Evolutionary conservation across 2,888 invertebrate species (phyloP).

Genomic region (Octonoba sinensis): DNA sequence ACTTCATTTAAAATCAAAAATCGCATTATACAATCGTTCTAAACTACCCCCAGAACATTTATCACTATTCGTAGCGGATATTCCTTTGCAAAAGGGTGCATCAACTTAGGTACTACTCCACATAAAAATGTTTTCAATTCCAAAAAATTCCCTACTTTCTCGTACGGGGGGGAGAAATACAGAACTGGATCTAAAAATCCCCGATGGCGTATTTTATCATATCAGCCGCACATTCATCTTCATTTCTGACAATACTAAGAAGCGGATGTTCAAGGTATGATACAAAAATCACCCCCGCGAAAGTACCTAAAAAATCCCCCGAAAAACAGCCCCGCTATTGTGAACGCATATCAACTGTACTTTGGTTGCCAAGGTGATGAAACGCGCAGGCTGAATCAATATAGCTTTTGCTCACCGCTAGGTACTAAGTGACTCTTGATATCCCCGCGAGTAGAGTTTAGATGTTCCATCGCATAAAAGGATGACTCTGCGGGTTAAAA

Average conservation of each 20-base stretch:
- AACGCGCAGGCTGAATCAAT: constrained; percentile 46
- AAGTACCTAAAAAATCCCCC: constrained; percentile 3
- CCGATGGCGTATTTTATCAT: constrained; percentile 35
- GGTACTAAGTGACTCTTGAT: constrained; percentile 56
- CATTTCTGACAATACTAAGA: constrained; percentile 14
- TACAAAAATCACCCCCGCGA: constrained; percentile 21
- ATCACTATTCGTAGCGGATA: too few relatives aligned
- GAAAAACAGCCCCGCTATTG: too few relatives aligned
- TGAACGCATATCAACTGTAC: too few relatives aligned
- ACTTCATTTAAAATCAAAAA: too few relatives aligned
- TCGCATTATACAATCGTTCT: too few relatives aligned
- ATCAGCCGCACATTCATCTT: constrained; percentile 48
- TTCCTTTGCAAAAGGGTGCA: too few relatives aligned
- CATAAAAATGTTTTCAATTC: too few relatives aligned
- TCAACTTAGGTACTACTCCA: too few relatives aligned
- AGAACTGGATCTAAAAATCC: background rate
- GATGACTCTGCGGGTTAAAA: too few relatives aligned
- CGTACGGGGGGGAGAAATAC: too few relatives aligned
- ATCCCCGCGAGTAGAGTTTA: constrained; percentile 40
- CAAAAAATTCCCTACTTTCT: too few relatives aligned
- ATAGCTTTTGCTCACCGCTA: constrained; percentile 32
- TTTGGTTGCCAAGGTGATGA: constrained; percentile 22
- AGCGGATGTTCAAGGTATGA: constrained; percentile 56
- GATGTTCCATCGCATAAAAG: constrained; percentile 23
- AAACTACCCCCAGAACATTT: too few relatives aligned